These are phyloP conservation scores for Pelochelys cantorii DNA, from an alignment of 2,797 vertebrate species.

Conservation along the genomic window DNA sequence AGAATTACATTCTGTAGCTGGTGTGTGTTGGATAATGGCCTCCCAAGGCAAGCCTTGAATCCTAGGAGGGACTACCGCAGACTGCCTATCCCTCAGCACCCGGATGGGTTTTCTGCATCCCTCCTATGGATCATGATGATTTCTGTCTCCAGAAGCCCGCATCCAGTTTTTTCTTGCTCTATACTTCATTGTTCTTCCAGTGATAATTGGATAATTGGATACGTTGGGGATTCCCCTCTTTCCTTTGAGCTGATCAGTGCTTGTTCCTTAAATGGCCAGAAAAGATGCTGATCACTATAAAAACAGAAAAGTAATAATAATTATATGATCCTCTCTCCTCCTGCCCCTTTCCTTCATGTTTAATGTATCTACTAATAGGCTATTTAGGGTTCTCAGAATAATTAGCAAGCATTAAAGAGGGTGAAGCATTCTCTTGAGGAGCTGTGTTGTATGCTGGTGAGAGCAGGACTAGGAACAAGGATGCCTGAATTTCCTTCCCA, in stretches of 20 bases:
- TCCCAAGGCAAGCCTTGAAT: not conserved
- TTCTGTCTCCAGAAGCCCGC: not conserved
- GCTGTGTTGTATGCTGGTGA: not conserved
- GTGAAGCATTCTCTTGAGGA: not conserved
- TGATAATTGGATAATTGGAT: too few species aligned
- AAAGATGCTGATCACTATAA: not conserved
- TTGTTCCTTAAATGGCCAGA: not conserved
- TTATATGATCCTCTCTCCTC: not conserved
- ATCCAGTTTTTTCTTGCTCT: not conserved
- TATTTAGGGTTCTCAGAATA: fast-evolving
- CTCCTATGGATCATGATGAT: not conserved
- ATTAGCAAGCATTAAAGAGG: not conserved
- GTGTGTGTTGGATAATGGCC: not conserved
- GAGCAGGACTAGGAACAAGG: not conserved
- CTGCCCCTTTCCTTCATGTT: not conserved
- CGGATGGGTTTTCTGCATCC: not conserved
- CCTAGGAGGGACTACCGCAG: not conserved
- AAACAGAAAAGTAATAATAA: not conserved
- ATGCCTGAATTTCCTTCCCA: not conserved
- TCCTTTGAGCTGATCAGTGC: not conserved
- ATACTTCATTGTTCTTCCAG: not conserved
- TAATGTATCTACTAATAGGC: not conserved
- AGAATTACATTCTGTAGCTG: not conserved
- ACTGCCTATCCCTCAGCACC: not conserved
- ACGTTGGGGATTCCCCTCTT: not conserved